Conservation (phyloP, 2,888 invertebrate genomes). For the Diarsia dahlii region DNA sequence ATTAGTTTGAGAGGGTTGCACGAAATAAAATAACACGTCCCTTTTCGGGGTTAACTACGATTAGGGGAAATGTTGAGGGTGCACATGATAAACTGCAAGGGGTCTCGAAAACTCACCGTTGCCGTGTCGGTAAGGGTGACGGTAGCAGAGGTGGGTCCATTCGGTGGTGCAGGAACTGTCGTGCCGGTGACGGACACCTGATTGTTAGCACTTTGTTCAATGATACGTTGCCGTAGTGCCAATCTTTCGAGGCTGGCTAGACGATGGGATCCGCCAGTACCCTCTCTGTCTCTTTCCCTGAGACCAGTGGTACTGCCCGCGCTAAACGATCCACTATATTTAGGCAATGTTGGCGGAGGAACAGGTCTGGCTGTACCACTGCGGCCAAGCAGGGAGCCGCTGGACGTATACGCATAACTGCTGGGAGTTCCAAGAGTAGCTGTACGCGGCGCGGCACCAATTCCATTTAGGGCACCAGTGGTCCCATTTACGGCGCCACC, state of each 20-base stretch:
- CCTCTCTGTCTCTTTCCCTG: slow-evolving; percentile 92
- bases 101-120: slow-evolving; percentile 90
- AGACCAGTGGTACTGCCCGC: slow-evolving; percentile 92
- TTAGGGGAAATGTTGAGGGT: slow-evolving; percentile 88
- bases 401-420: slow-evolving; percentile 92
- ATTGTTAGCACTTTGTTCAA: slow-evolving; percentile 92
- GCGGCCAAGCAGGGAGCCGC: slow-evolving; percentile 91
- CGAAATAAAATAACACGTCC: slow-evolving; percentile 83
- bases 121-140: slow-evolving; percentile 89
- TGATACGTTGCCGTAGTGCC: slow-evolving; percentile 95
- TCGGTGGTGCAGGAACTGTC: slow-evolving; percentile 77
- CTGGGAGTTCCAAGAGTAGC: slow-evolving; percentile 90
- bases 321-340: slow-evolving; percentile 95
- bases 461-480: slow-evolving; percentile 85
- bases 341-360: slow-evolving; percentile 95
- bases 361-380: slow-evolving; percentile 93
- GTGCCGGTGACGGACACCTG: slow-evolving; percentile 80
- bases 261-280: slow-evolving; percentile 94
- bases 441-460: slow-evolving; percentile 87
- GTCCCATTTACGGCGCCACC: slow-evolving; percentile 88
- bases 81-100: slow-evolving; percentile 80
- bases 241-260: slow-evolving; percentile 95
- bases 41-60: slow-evolving; percentile 85
- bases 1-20: slow-evolving; percentile 66
- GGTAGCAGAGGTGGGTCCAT: slow-evolving; percentile 86